Percentiles rank a stretch among this genome's conserved stretches.
Conservation (phyloP, 1,140 invertebrate species). For the Heliconius congener region DNA sequence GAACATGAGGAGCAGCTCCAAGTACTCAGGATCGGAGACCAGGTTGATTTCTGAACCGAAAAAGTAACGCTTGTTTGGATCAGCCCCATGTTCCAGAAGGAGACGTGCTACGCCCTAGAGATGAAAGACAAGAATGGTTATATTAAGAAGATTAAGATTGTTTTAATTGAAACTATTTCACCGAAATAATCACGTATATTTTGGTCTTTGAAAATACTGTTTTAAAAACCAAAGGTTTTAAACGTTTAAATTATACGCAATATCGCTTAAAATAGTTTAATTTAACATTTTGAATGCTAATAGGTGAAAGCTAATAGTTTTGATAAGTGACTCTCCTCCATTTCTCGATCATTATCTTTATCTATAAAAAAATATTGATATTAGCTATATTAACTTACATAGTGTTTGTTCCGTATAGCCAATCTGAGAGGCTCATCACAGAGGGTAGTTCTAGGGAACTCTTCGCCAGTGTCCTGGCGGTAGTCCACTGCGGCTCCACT, state of each 20-base stretch:
- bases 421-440: conserved; percentile 91
- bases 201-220: no score
- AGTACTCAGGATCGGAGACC: conserved; percentile 90
- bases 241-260: no score
- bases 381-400: conserved; percentile 74
- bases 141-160: not conserved
- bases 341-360: no score
- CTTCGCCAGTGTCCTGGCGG: conserved; percentile 85
- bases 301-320: no score
- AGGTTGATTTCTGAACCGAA: conserved; percentile 95
- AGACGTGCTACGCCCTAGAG: conserved; percentile 84
- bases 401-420: conserved; percentile 93
- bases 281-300: no score
- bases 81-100: conserved; percentile 87
- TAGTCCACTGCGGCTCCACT: conserved; percentile 92
- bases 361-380: not conserved
- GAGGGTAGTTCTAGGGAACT: conserved; percentile 86
- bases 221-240: no score
- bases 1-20: conserved; percentile 91
- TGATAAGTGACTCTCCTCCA: no score
- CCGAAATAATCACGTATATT: no score
- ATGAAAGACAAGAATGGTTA: not conserved
- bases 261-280: no score
- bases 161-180: no score
- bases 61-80: conserved; percentile 92